Evolutionary conservation across 2,888 invertebrate species (phyloP).

Genomic region (Polyommatus icarus): DNA sequence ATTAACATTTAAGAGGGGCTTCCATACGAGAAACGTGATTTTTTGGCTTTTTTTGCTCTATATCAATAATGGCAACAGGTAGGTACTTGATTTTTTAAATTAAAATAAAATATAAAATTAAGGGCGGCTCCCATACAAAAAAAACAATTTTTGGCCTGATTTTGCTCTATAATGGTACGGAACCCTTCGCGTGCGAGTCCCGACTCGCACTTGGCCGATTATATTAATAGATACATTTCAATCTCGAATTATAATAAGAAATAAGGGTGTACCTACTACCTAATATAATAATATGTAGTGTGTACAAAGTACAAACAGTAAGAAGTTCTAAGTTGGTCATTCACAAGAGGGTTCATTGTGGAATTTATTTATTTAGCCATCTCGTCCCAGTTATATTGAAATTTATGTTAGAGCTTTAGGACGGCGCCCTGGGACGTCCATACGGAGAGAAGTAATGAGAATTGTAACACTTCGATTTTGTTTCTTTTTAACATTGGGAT

Average conservation of each 20-base stretch:
- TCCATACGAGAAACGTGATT: no score
- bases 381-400: constrained; percentile 68
- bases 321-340: constrained; percentile 20
- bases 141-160: no score
- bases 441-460: constrained; percentile 68
- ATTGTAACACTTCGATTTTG: constrained; percentile 44
- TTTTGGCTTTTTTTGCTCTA: no score
- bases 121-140: no score
- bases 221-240: no score
- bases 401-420: constrained; percentile 70
- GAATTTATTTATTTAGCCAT: constrained; percentile 69
- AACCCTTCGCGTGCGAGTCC: no score
- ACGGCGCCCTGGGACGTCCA: constrained; percentile 56
- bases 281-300: neutral
- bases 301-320: neutral
- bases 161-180: no score
- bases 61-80: no score
- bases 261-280: neutral
- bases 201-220: no score
- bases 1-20: no score
- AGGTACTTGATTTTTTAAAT: no score
- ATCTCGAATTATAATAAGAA: neutral
- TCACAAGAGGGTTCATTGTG: constrained; percentile 64
- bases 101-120: no score
- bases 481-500: constrained; percentile 26